A percentile compares a stretch with the other conserved stretches of the same genome.
These are phyloP conservation scores for Diloba caeruleocephala DNA, from an alignment of 2,888 invertebrate species.

Conservation along the genomic window DNA sequence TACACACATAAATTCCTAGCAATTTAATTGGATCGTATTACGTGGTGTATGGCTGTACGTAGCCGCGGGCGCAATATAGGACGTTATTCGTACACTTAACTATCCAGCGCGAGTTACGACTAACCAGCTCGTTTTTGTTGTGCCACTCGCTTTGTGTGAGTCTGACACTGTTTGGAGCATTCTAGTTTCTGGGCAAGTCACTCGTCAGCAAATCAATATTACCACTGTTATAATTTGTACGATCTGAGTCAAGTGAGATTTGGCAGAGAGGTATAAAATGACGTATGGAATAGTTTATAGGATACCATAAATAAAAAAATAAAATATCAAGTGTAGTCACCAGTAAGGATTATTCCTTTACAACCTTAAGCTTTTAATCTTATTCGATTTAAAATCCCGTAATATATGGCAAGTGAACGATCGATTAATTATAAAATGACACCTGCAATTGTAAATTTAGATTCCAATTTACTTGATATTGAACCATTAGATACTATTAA, in stretches of 20 bases:
- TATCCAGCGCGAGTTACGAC: conserved; percentile 77
- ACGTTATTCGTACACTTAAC: conserved; percentile 78
- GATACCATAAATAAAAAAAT: no score
- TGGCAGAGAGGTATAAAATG: no score
- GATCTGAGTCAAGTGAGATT: no score
- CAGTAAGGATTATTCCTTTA: no score
- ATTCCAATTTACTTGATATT: conserved; percentile 1
- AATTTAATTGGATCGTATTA: conserved; percentile 83
- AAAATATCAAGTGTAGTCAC: no score
- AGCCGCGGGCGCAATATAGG: conserved; percentile 76
- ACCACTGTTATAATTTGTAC: no score
- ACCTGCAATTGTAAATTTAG: background rate
- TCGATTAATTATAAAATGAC: background rate
- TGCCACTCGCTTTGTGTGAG: conserved; percentile 52
- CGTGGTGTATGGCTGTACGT: conserved; percentile 73
- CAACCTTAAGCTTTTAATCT: no score
- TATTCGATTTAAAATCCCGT: background rate
- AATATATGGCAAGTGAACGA: background rate
- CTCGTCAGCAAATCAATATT: conserved; percentile 27
- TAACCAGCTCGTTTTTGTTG: conserved; percentile 65
- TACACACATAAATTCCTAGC: conserved; percentile 75
- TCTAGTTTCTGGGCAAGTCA: conserved; percentile 45
- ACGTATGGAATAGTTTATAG: no score
- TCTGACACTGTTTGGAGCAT: conserved; percentile 48
- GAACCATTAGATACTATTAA: conserved; percentile 2